phyloP scores from a whole-genome alignment of 2,888 invertebrate species.

The Drosophila anceps region DNA sequence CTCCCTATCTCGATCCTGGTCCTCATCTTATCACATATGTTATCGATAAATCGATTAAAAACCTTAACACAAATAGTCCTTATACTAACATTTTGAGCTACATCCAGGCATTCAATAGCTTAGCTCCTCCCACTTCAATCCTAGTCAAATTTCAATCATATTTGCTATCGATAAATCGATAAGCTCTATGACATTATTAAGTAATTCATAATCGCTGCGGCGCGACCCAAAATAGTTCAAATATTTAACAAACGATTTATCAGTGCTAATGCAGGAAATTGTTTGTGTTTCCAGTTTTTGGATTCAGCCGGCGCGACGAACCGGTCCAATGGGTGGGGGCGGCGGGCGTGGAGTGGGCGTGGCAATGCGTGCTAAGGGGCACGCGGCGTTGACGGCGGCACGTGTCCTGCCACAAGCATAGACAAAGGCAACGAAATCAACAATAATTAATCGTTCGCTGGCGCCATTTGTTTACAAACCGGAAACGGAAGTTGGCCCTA shows the following conservation, averaged over 20 bases:
- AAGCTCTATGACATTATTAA: neutral
- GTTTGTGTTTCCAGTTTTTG: constrained; percentile 22
- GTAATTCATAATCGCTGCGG: constrained; percentile 18
- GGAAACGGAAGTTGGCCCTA: constrained; percentile 72
- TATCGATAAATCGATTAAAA: neutral
- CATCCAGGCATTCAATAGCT: rapidly evolving
- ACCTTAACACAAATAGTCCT: no score
- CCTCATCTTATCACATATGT: no score
- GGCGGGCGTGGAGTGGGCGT: neutral
- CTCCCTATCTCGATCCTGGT: no score
- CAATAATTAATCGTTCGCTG: constrained; percentile 74
- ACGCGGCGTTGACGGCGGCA: constrained; percentile 37
- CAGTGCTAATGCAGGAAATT: constrained; percentile 34
- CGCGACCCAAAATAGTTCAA: constrained; percentile 23
- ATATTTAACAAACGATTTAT: constrained; percentile 48
- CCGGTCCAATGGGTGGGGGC: neutral
- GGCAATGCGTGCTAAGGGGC: constrained; percentile 9
- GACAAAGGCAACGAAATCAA: constrained; percentile 55
- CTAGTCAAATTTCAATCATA: neutral
- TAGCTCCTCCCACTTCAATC: rapidly evolving
- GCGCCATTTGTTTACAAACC: constrained; percentile 77
- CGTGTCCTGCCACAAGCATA: constrained; percentile 50
- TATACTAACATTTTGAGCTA: neutral
- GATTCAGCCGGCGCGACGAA: neutral
- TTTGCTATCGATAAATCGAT: constrained; percentile 25